Evolutionary conservation across 1,140 invertebrate species (phyloP), one percentile per base, ranked within the genome.

Genomic region (Dufourea novaeangliae): DNA sequence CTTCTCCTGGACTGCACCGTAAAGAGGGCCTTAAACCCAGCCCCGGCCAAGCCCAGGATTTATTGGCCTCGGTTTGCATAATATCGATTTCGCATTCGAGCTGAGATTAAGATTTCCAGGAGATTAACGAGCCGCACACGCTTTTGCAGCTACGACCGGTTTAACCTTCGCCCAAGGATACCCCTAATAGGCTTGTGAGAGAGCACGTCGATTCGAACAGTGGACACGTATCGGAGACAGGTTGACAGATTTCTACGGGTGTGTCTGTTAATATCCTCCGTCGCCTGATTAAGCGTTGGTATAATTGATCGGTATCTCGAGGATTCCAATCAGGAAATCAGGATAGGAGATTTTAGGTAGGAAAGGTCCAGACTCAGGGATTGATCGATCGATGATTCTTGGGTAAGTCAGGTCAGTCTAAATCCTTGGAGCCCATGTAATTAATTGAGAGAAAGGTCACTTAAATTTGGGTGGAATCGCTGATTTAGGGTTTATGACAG

Each of bases 91-190:
- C 84, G 59, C 84, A 80, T 88, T 85, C 83, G 86, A 84, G 64
- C 79, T 59, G 80, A 87, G 87, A 89, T 89, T 88, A 88, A 89
- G 87, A 89, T 88, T 88, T 86, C 80, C 61, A 59, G 68, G 78
- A 86, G 86, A 89, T 88, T 89, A 88, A 88, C 86, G 83, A 86
- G 82, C 37, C 17, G 32, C 37, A n/a, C n/a, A 32, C 37, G 27
- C 27, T 75, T 75, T 68, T 57, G 37, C 52, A 22, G 2, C n/a
- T 34, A 11, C 41, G 1, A 7, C 22, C 34, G 27, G 14, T 59
- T 32, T 20, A 39, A 70, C 20, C 25, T 29, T 57, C 25, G 11
- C 14, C n/a, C n/a, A n/a, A 12, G 11, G 27, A 17, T 22, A 25
- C 22, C 50, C 50, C 22, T 57, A n/a, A 52, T 7, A 17, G 25